phyloP scores from a whole-genome alignment of 2,113 vertebrate species.

The Camelus bactrianus region DNA sequence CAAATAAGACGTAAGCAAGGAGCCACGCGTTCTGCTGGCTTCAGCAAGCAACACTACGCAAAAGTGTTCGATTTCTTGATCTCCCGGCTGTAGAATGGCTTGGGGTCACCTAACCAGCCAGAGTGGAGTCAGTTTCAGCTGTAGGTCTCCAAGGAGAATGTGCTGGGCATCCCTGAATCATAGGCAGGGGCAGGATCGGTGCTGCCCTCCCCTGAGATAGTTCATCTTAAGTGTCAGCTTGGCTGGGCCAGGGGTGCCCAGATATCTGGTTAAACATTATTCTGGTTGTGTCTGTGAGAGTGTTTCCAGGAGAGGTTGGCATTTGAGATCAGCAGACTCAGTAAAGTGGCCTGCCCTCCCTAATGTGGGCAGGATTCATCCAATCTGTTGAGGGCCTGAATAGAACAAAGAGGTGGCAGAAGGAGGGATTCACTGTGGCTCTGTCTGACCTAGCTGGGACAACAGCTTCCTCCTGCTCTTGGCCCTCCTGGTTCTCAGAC shows the following conservation, averaged over 20 bases:
- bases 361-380: neutral
- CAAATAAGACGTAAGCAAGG: conserved; percentile 26
- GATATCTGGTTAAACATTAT: neutral
- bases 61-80: neutral
- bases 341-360: too few relatives aligned
- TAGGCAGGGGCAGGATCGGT: neutral
- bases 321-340: neutral
- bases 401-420: neutral
- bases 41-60: neutral
- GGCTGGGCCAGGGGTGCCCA: neutral
- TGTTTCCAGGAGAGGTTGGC: neutral
- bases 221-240: neutral
- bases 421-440: neutral
- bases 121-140: neutral
- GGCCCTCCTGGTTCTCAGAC: neutral
- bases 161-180: neutral
- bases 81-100: neutral
- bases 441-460: neutral
- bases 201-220: neutral
- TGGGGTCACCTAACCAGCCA: neutral
- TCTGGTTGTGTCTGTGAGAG: neutral
- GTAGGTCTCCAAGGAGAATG: neutral
- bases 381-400: neutral
- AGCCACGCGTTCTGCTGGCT: neutral
- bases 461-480: neutral